Conservation (phyloP, 2,888 invertebrate genomes). For the Baronia brevicornis region DNA sequence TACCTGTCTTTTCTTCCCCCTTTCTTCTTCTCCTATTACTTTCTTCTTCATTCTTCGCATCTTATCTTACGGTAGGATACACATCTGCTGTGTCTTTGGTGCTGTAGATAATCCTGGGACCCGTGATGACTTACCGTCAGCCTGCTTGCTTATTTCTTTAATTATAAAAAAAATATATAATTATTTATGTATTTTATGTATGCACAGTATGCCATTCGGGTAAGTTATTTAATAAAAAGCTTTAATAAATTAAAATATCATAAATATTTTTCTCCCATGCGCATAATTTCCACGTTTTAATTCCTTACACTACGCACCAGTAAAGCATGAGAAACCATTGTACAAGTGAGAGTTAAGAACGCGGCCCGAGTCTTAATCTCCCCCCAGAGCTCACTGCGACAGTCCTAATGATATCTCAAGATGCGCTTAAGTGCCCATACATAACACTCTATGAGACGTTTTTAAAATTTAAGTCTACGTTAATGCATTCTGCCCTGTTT, state of each 20-base stretch:
- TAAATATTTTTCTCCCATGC: conserved; percentile 11
- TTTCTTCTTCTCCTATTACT: too few species aligned
- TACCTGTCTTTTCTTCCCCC: too few species aligned
- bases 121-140: too few species aligned
- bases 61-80: too few species aligned
- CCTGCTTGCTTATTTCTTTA: too few species aligned
- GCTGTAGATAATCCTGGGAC: too few species aligned
- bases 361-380: conserved; percentile 60
- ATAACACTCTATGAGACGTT: conserved; percentile 72
- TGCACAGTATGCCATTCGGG: too few species aligned
- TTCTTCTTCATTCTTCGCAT: too few species aligned
- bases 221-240: conserved; percentile 4
- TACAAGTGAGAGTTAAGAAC: conserved; percentile 40
- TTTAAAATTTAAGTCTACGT: conserved; percentile 72
- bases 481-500: conserved; percentile 68
- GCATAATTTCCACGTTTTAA: conserved; percentile 19
- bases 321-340: conserved; percentile 20
- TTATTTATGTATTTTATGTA: too few species aligned
- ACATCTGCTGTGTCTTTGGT: too few species aligned
- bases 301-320: conserved; percentile 22
- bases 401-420: conserved; percentile 72
- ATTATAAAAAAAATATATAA: too few species aligned
- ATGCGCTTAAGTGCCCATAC: conserved; percentile 69
- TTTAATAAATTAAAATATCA: conserved; percentile 9
- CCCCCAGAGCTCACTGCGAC: conserved; percentile 45